Conservation (phyloP, 2,797 vertebrate genomes). For the Darevskia mixta region DNA sequence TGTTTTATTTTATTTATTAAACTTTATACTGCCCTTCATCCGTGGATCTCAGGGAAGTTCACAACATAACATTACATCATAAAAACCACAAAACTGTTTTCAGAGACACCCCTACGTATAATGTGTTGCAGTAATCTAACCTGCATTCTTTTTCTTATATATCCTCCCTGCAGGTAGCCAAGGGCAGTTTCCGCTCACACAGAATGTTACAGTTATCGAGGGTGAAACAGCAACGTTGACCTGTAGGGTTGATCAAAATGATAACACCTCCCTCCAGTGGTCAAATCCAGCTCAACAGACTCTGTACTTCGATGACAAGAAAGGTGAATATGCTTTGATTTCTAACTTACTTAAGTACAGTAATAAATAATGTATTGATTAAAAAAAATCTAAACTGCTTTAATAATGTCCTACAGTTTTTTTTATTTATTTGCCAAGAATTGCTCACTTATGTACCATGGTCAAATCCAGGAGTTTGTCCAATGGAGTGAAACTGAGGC, state of each 20-base stretch:
- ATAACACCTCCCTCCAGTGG: conserved; percentile 99
- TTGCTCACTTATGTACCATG: background rate
- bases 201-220: conserved; percentile 96
- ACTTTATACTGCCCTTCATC: too few species aligned
- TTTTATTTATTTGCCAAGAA: conserved; percentile 1
- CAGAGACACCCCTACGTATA: too few species aligned
- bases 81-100: too few species aligned
- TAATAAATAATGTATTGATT: background rate
- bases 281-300: conserved; percentile 99
- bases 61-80: too few species aligned
- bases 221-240: conserved; percentile 94
- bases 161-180: conserved; percentile 82
- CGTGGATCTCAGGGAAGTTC: too few species aligned
- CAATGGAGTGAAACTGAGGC: background rate
- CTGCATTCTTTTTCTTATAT: conserved; percentile 50
- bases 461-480: background rate
- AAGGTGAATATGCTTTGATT: conserved; percentile 85
- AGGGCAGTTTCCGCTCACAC: conserved; percentile 95
- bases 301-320: conserved; percentile 98
- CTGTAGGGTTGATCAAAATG: conserved; percentile 99
- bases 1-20: background rate
- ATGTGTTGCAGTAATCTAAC: too few species aligned
- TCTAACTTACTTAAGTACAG: conserved; percentile 52
- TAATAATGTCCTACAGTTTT: conserved; percentile 56
- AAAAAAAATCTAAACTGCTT: background rate